Base-by-base conservation (phyloP, 2,113 vertebrate species). In the Excalfactoria chinensis region DNA sequence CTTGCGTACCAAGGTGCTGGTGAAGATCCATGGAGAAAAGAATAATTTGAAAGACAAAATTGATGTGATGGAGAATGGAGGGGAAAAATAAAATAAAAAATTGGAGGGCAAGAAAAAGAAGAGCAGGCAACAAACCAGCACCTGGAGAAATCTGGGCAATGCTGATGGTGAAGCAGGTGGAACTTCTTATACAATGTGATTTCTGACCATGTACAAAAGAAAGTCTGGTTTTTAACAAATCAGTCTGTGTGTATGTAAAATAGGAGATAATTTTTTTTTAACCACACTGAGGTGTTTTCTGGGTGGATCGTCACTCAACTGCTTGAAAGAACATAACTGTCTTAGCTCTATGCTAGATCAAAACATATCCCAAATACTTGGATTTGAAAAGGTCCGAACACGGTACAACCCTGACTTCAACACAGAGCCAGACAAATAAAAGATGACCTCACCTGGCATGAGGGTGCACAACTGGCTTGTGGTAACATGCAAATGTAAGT, bases 61-160 rank as follows among this genome's bases (percentile, higher is more conserved):
- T 0, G 0, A 21, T 74, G 58, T 25, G 9, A 32, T 12, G 20
- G 11, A 69, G 40, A 79, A 46, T 43, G 41, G 34, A 78, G 34
- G 11, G 30, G 60, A 75, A 9, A 53, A 81, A 62, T 66, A 88
- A 9, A 53, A 81, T 58, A 69, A 88, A 81, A 59, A 67, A 11
- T 32, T 16, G 26, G 60, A 78, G n/a, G 22, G 41, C 49, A 86
- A 89, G 51, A 51, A 56, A 25, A 77, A 41, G 44, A 48, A 90
- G 46, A 94, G 46, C 23, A 83, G 68, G 69, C 73, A 93, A 74
- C 40, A 58, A 90, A 81, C 40, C 49, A 89, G 67, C 75, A 89
- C 71, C 55, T 79, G 64, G 49, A 55, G 59, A 82, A 84, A 84
- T 60, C n/a, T 89, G 63, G 81, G 71, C 67, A 89, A 76, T 59